Base-by-base conservation (phyloP, 1,140 invertebrate genomes). In the Zaprionus nigranus region DNA sequence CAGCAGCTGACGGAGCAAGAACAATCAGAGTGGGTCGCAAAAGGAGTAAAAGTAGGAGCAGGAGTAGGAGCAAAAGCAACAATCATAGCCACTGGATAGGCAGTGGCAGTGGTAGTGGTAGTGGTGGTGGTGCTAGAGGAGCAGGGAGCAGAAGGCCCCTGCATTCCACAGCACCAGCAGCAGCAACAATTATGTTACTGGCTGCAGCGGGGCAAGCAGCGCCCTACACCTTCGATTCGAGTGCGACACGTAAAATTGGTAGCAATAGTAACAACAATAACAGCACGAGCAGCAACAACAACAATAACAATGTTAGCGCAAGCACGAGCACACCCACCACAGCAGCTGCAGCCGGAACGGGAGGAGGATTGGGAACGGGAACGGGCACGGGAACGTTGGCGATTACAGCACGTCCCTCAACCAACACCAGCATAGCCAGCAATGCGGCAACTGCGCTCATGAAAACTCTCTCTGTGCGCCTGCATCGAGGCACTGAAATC, bases 401-500 rank as follows among this genome's bases (percentile, higher is more conserved):
- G 22, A 53, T 38, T 17, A 43, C 74, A 34, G 72, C 70, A 11
- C 77, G 79, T 40, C 73, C 86, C 26, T 59, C 76, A 38, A 68
- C 53, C 15, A 59, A 53, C 60, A 78, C 36, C 53, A 72, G 43
- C 76, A 73, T 63, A 38, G 59, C 63, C 22, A 74, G 59, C 54
- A 88, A 61, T 70, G 73, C 77, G 17, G 85, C 92, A 46, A 78
- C 68, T 66, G 74, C 81, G 36, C 20, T 92, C 53, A 92, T 56
- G 93, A 93, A 71, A 93, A 93, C 91, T 30, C 70, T 92, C 11
- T 81, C 90, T n/a, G 91, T 92, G 49, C 91, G 88, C 36, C 49
- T 91, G 40, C 94, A 94, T 81, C 94, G 94, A 58, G 94, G 94
- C 69, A 87, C 94, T n/a, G 93, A 93, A 69, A 92, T 94, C 77